phyloP scores from a whole-genome alignment of 2,113 vertebrate species.

The Argyrosomus japonicus region DNA sequence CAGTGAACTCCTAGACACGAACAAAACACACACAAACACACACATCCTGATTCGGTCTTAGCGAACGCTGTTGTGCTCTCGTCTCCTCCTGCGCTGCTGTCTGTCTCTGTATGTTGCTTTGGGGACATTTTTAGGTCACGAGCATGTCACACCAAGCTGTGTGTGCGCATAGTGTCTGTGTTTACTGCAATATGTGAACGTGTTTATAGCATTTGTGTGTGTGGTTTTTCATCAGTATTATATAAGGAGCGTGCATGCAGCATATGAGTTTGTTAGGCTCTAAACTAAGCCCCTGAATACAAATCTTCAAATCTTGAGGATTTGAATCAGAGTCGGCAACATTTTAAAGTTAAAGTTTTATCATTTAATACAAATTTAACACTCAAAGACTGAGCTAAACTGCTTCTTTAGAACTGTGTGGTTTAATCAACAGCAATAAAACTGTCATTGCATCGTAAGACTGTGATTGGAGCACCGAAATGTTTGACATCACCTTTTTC shows the following conservation, averaged over 20 bases:
- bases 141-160: constrained; percentile 56
- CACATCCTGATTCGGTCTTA: constrained; percentile 22
- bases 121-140: constrained; percentile 70
- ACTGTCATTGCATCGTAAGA: not conserved
- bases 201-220: not conserved
- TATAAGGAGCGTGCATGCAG: not conserved
- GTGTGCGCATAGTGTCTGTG: constrained; percentile 2
- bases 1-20: constrained; percentile 34
- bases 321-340: not conserved
- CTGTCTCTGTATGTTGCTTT: constrained; percentile 58
- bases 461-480: not conserved
- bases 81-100: constrained; percentile 46
- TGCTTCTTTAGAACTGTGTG: not conserved
- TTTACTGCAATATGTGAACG: constrained; percentile 16
- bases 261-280: not conserved
- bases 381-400: not conserved
- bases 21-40: constrained; percentile 2
- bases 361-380: not conserved
- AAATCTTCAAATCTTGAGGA: not conserved
- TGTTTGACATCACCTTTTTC: not conserved
- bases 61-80: constrained; percentile 1
- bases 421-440: not conserved
- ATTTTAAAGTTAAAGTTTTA: not conserved
- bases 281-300: not conserved
- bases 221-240: not conserved